Evolutionary conservation across 2,888 invertebrate species (phyloP).

Genomic region (Cephalotes varians): DNA sequence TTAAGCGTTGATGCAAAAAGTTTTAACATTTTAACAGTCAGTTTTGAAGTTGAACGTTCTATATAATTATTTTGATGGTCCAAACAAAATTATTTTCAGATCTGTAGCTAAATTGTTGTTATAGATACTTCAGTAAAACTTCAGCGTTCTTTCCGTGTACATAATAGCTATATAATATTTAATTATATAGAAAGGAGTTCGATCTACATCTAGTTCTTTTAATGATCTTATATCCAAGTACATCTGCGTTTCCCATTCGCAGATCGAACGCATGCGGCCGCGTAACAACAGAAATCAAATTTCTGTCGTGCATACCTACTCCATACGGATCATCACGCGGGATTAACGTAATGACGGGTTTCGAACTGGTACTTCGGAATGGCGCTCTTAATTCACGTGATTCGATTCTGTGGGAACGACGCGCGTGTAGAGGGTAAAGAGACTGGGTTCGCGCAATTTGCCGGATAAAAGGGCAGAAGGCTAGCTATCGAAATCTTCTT

Average conservation of each 20-base stretch:
- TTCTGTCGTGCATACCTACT: slow-evolving; percentile 6
- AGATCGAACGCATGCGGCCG: background rate
- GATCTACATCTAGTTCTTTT: background rate
- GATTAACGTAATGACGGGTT: slow-evolving; percentile 32
- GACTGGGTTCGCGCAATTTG: slow-evolving; percentile 37
- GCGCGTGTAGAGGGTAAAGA: slow-evolving; percentile 12
- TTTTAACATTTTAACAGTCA: no score
- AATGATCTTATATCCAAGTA: no score
- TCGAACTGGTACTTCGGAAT: background rate
- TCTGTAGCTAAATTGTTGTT: no score
- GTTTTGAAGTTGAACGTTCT: no score
- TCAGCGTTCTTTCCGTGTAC: no score
- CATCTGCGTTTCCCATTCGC: background rate
- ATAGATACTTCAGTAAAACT: no score
- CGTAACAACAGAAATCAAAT: slow-evolving; percentile 16
- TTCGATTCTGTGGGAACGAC: slow-evolving; percentile 41
- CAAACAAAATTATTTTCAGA: no score
- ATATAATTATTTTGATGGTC: no score
- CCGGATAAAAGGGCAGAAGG: slow-evolving; percentile 42
- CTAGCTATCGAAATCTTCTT: slow-evolving; percentile 40
- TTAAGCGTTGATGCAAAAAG: no score
- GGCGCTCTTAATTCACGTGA: slow-evolving; percentile 29
- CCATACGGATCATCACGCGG: background rate
- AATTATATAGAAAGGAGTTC: background rate
- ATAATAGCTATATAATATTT: background rate